phyloP scores from a whole-genome alignment of 2,888 invertebrate species.

The Noctua comes region DNA sequence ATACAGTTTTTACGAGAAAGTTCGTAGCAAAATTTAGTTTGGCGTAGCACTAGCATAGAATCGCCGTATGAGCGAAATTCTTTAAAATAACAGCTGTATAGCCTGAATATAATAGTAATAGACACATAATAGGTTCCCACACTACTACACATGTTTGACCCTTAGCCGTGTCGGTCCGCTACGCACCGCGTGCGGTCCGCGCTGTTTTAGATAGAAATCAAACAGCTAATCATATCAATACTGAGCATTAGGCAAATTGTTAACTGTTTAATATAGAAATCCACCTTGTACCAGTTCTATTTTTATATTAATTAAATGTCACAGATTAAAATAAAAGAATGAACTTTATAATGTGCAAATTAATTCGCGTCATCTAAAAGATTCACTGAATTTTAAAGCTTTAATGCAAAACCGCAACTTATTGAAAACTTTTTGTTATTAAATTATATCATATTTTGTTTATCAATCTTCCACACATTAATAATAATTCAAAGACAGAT shows the following conservation, averaged over 20 bases:
- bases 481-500: constrained; percentile 8
- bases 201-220: constrained; percentile 38
- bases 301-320: constrained; percentile 7
- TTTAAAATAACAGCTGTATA: neutral
- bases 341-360: neutral
- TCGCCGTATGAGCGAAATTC: neutral
- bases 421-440: constrained; percentile 4
- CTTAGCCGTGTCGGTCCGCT: constrained; percentile 20
- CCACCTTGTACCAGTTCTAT: neutral
- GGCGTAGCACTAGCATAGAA: neutral
- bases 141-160: constrained; percentile 12
- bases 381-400: constrained; percentile 11
- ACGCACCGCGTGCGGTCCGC: constrained; percentile 37
- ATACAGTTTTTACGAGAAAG: neutral
- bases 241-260: constrained; percentile 9
- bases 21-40: neutral
- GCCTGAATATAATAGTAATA: neutral
- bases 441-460: constrained; percentile 25
- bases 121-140: constrained; percentile 14
- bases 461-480: constrained; percentile 24
- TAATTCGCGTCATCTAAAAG: neutral
- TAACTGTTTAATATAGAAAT: constrained; percentile 4
- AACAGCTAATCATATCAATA: constrained; percentile 29
- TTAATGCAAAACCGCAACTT: neutral
- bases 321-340: constrained; percentile 8